Percentiles rank a stretch among this genome's conserved stretches.
Evolutionary conservation across 1,140 invertebrate genomes (phyloP).

Genomic region (Archegozetes longisetosus): DNA sequence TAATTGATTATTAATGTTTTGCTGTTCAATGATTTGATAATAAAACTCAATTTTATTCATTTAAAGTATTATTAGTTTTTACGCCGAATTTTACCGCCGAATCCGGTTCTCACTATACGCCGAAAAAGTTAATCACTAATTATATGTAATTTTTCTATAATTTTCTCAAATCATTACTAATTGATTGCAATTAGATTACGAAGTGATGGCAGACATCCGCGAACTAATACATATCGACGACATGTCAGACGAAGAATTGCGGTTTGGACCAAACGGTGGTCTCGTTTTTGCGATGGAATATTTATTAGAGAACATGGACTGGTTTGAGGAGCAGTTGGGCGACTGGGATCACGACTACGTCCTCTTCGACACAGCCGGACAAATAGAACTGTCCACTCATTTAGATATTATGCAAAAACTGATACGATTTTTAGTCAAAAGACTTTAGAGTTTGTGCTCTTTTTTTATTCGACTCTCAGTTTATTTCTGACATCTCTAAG

Average conservation of each 20-base stretch:
- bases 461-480: slow-evolving; percentile 88
- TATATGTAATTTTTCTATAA: no score
- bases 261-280: slow-evolving; percentile 93
- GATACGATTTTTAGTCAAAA: slow-evolving; percentile 43
- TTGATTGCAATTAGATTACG: no score
- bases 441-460: slow-evolving; percentile 62
- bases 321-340: slow-evolving; percentile 68
- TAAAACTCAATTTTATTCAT: no score
- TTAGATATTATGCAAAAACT: slow-evolving; percentile 70
- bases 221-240: slow-evolving; percentile 89
- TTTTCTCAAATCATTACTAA: no score
- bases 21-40: no score
- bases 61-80: no score
- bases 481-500: slow-evolving; percentile 87
- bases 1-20: no score
- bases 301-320: slow-evolving; percentile 72
- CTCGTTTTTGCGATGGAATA: slow-evolving; percentile 96
- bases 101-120: no score
- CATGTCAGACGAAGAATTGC: slow-evolving; percentile 90
- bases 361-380: slow-evolving; percentile 96
- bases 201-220: slow-evolving; percentile 70
- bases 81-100: no score
- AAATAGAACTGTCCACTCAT: slow-evolving; percentile 96
- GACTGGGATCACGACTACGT: slow-evolving; percentile 69
- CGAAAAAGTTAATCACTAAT: no score